A percentile compares a stretch with the other conserved stretches of the same genome.
Conservation (phyloP, 1,140 invertebrate species). For the Zaprionus ornatus region DNA sequence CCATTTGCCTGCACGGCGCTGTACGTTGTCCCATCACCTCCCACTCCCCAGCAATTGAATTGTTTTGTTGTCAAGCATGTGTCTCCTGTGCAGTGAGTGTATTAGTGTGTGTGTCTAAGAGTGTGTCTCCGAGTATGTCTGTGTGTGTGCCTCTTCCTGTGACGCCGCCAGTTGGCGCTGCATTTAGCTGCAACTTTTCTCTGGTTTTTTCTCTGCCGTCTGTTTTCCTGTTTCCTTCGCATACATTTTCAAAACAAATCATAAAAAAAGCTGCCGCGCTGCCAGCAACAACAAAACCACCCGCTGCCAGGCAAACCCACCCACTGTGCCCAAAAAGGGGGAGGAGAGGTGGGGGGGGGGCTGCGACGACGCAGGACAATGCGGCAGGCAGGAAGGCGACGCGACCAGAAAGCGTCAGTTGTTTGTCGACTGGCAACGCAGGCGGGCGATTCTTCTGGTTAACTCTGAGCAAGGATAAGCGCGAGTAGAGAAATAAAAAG, state of each 20-base stretch:
- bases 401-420: constrained; percentile 59
- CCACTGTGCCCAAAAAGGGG: constrained; percentile 28
- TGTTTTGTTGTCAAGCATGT: constrained; percentile 53
- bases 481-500: constrained; percentile 1
- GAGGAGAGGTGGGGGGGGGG: constrained; percentile 2
- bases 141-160: constrained; percentile 35
- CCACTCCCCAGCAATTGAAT: constrained; percentile 18
- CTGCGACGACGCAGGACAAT: constrained; percentile 43
- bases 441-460: constrained; percentile 51
- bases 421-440: constrained; percentile 76
- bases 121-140: constrained; percentile 9
- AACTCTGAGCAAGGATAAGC: constrained; percentile 8
- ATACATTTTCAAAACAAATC: constrained; percentile 78
- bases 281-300: constrained; percentile 33
- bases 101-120: constrained; percentile 12
- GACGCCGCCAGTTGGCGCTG: constrained; percentile 62
- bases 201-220: constrained; percentile 24
- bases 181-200: constrained; percentile 53
- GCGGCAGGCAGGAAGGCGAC: constrained; percentile 3
- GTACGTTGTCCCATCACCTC: neutral
- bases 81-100: constrained; percentile 17
- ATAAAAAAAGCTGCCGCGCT: constrained; percentile 58
- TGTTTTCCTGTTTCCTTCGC: constrained; percentile 77
- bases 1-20: constrained; percentile 28
- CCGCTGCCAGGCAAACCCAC: constrained; percentile 29